phyloP scores from a whole-genome alignment of 2,888 invertebrate species.

The Conomelus anceps region DNA sequence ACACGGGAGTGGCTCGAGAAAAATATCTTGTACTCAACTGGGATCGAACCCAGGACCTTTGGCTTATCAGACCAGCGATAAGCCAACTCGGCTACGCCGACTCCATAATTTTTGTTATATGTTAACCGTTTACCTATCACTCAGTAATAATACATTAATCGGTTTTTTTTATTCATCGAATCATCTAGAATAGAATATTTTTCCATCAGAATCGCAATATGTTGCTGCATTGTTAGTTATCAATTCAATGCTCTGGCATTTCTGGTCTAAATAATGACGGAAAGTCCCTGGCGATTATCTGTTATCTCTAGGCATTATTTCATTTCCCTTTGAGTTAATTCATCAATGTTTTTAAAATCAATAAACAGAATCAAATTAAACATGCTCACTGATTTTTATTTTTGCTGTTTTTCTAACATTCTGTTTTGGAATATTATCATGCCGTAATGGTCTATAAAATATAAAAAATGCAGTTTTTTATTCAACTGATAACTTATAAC shows the following conservation, averaged over 20 bases:
- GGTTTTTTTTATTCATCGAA: background rate
- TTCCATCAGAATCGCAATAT: background rate
- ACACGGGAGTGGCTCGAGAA: too few relatives aligned
- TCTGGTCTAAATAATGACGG: background rate
- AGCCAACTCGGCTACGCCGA: too few relatives aligned
- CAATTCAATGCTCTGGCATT: background rate
- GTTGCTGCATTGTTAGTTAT: background rate
- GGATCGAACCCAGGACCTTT: too few relatives aligned
- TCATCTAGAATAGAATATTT: background rate
- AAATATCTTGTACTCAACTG: too few relatives aligned
- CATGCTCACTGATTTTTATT: background rate
- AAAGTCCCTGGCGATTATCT: background rate
- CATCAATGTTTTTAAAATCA: too few relatives aligned
- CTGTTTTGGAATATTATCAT: background rate
- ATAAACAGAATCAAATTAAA: too few relatives aligned
- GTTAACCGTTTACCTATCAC: too few relatives aligned
- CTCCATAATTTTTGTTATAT: too few relatives aligned
- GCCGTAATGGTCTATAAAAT: background rate
- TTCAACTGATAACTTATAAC: background rate
- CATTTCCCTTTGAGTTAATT: background rate
- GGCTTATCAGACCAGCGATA: too few relatives aligned
- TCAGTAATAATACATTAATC: background rate
- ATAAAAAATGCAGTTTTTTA: background rate
- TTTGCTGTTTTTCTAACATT: background rate
- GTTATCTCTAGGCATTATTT: background rate